These are phyloP conservation scores for Cercopithecus mona DNA, from an alignment of 2,113 vertebrate species.

Conservation along the genomic window DNA sequence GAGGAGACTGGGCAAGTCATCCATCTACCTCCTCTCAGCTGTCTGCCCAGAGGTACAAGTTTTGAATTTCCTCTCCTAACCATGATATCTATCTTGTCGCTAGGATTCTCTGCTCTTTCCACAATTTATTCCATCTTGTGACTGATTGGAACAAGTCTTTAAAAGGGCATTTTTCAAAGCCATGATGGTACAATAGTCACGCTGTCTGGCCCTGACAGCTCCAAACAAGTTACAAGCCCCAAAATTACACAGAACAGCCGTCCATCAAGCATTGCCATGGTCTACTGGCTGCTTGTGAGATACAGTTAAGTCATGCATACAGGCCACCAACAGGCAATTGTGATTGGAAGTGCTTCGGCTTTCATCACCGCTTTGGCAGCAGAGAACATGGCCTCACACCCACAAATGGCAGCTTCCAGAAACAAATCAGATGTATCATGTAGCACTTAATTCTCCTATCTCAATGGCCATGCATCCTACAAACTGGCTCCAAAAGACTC, in stretches of 20 bases:
- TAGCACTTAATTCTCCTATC: neutral
- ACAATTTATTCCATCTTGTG: constrained; percentile 43
- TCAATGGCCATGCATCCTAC: neutral
- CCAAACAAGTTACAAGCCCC: constrained; percentile 64
- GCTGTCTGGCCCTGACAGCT: constrained; percentile 55
- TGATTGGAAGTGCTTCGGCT: neutral
- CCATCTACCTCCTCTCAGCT: neutral
- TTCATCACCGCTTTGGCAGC: neutral
- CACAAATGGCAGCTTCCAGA: neutral
- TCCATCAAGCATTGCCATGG: constrained; percentile 60
- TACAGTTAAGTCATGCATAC: neutral
- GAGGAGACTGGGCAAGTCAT: neutral
- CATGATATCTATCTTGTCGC: neutral
- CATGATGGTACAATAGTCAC: constrained; percentile 37
- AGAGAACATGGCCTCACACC: neutral
- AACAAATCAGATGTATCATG: neutral
- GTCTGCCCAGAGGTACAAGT: neutral
- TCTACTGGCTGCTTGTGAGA: constrained; percentile 7
- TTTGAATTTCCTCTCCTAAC: neutral
- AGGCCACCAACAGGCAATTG: neutral
- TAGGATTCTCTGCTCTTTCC: neutral
- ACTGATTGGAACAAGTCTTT: constrained; percentile 58
- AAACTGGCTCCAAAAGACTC: neutral
- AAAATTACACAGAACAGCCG: constrained; percentile 51
- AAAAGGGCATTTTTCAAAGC: constrained; percentile 65